Percentiles rank a stretch among this genome's conserved stretches.
Evolutionary conservation across 1,140 invertebrate species (phyloP).

Genomic region (Tenebrio molitor): DNA sequence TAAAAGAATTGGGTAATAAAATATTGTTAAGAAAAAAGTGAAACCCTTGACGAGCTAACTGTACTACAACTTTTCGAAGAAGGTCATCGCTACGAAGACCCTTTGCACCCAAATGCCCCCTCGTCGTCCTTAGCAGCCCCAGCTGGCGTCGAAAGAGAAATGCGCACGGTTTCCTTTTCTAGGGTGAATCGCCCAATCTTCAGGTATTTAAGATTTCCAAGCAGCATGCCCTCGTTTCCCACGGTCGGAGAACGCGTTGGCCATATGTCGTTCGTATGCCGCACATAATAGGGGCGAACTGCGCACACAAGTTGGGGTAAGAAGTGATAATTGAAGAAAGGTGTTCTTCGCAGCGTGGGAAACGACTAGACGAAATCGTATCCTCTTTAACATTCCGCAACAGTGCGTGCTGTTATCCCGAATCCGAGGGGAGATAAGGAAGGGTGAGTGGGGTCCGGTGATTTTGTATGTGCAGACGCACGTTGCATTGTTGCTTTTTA

Average conservation of each 20-base stretch:
- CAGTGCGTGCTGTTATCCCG: neutral
- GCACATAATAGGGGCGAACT: conserved; percentile 46
- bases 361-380: conserved; percentile 6
- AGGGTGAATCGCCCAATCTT: conserved; percentile 49
- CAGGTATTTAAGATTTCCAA: conserved; percentile 45
- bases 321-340: conserved; percentile 56
- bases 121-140: neutral
- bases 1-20: too few species aligned
- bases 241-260: conserved; percentile 52
- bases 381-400: conserved; percentile 48
- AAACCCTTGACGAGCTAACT: too few species aligned
- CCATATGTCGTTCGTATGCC: conserved; percentile 55
- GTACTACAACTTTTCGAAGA: neutral
- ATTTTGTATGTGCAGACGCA: conserved; percentile 49
- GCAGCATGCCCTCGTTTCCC: conserved; percentile 49
- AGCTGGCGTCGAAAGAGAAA: conserved; percentile 49
- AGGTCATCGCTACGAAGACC: neutral
- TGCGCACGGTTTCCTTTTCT: conserved; percentile 48
- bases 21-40: too few species aligned
- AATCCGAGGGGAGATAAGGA: conserved; percentile 22
- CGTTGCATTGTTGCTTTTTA: conserved; percentile 45
- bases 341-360: conserved; percentile 52
- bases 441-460: conserved; percentile 3
- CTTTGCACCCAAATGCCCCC: neutral
- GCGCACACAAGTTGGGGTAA: conserved; percentile 38